A percentile compares a stretch with the other conserved stretches of the same genome.
phyloP scores from a whole-genome alignment of 2,888 invertebrate species.

The Chloroclystis v-ata region DNA sequence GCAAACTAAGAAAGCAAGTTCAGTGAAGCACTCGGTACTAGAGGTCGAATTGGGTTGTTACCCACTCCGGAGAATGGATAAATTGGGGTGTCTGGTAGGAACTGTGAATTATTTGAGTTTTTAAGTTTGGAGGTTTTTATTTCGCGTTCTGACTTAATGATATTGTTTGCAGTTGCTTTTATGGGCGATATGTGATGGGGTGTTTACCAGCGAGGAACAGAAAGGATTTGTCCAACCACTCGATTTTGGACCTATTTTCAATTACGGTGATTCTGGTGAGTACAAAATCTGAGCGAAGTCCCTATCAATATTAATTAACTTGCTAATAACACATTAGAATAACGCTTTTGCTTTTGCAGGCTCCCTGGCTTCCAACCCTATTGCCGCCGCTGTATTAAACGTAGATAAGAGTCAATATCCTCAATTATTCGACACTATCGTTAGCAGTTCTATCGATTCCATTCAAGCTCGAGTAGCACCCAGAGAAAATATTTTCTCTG shows the following conservation, averaged over 20 bases:
- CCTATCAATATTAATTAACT: not conserved
- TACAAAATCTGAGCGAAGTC: constrained; percentile 16
- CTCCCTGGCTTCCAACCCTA: constrained; percentile 67
- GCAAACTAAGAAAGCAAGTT: constrained; percentile 67
- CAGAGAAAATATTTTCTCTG: constrained; percentile 60
- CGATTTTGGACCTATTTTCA: constrained; percentile 77
- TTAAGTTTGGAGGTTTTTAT: no score
- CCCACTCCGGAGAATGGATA: constrained; percentile 63
- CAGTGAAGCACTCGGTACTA: constrained; percentile 44
- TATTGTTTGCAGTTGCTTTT: constrained; percentile 62
- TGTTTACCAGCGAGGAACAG: constrained; percentile 52
- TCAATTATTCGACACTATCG: constrained; percentile 64
- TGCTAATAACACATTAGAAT: not conserved
- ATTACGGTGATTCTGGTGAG: constrained; percentile 60
- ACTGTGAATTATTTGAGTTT: constrained; percentile 19
- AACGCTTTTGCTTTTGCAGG: constrained; percentile 55
- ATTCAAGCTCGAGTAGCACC: constrained; percentile 63
- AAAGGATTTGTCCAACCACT: constrained; percentile 73
- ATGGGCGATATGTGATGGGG: constrained; percentile 63
- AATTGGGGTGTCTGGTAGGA: constrained; percentile 63
- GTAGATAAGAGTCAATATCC: constrained; percentile 71
- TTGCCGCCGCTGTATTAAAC: constrained; percentile 62
- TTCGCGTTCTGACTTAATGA: constrained; percentile 16
- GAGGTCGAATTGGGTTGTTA: constrained; percentile 56
- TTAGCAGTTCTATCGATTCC: constrained; percentile 72